Evolutionary conservation across 2,888 invertebrate genomes (phyloP).

Genomic region (Drosophila kokeensis): DNA sequence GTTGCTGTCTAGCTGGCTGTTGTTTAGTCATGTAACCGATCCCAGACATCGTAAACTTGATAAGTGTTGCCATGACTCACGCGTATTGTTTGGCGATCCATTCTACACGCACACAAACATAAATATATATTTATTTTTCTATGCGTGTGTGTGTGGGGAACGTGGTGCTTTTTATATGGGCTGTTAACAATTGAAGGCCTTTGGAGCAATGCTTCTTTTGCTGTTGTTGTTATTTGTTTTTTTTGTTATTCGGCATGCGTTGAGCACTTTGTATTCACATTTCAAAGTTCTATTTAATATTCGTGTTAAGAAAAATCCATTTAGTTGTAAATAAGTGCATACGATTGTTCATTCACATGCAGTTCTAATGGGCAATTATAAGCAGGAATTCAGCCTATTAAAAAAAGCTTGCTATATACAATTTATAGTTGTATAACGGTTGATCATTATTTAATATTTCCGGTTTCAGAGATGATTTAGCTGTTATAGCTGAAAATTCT

Average conservation of each 20-base stretch:
- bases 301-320: constrained; percentile 1
- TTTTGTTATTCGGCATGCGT: constrained; percentile 16
- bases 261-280: constrained; percentile 13
- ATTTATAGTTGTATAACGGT: background rate
- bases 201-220: background rate
- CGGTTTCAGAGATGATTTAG: background rate
- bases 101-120: background rate
- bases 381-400: background rate
- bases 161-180: constrained; percentile 26
- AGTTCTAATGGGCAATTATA: constrained; percentile 19
- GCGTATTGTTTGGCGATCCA: background rate
- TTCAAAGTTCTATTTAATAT: constrained; percentile 14
- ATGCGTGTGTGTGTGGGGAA: constrained; percentile 1
- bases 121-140: background rate
- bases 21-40: constrained; percentile 35
- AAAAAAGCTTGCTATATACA: background rate
- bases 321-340: background rate
- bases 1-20: constrained; percentile 1
- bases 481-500: background rate
- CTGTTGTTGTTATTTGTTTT: constrained; percentile 1
- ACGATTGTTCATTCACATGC: background rate
- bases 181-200: background rate
- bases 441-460: background rate
- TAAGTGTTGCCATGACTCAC: constrained; percentile 37
- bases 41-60: constrained; percentile 30